Evolutionary conservation across 2,113 vertebrate genomes (phyloP).

Genomic region (Echinops telfairi): DNA sequence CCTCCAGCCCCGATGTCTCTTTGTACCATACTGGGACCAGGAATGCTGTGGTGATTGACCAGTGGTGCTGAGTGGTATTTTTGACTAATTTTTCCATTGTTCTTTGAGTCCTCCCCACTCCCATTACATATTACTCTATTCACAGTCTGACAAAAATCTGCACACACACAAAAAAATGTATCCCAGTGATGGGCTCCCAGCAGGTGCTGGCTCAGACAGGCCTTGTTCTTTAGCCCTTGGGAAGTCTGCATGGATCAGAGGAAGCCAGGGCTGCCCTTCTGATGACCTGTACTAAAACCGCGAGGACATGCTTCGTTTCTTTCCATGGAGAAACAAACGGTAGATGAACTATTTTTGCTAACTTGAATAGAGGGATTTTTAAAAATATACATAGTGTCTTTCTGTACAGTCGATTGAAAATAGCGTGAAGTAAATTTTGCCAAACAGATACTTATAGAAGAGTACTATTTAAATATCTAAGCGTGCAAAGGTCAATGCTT

Average conservation of each 20-base stretch:
- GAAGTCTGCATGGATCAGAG: slow-evolving; percentile 92
- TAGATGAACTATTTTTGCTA: slow-evolving; percentile 88
- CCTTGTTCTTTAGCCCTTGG: slow-evolving; percentile 93
- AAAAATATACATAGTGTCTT: slow-evolving; percentile 78
- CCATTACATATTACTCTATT: slow-evolving; percentile 88
- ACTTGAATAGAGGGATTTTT: slow-evolving; percentile 85
- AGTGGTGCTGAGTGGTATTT: slow-evolving; percentile 81
- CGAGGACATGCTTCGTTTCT: slow-evolving; percentile 94
- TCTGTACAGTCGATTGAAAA: slow-evolving; percentile 86
- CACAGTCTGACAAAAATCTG: slow-evolving; percentile 90
- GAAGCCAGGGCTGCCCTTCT: slow-evolving; percentile 93
- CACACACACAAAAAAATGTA: slow-evolving; percentile 83
- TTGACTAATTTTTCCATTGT: slow-evolving; percentile 84
- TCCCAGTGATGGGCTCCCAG: slow-evolving; percentile 95
- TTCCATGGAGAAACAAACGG: slow-evolving; percentile 92
- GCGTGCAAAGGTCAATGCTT: slow-evolving; percentile 79
- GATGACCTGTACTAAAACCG: slow-evolving; percentile 94
- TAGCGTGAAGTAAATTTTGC: slow-evolving; percentile 85
- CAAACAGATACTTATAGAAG: slow-evolving; percentile 87
- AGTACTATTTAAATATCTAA: slow-evolving; percentile 86
- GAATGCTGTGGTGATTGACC: slow-evolving; percentile 79
- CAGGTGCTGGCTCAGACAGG: slow-evolving; percentile 97
- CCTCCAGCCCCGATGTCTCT: no score
- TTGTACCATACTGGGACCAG: no score
- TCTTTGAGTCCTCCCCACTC: slow-evolving; percentile 55